Evolutionary conservation across 2,888 invertebrate genomes (phyloP).

Genomic region (Volucella bombylans): DNA sequence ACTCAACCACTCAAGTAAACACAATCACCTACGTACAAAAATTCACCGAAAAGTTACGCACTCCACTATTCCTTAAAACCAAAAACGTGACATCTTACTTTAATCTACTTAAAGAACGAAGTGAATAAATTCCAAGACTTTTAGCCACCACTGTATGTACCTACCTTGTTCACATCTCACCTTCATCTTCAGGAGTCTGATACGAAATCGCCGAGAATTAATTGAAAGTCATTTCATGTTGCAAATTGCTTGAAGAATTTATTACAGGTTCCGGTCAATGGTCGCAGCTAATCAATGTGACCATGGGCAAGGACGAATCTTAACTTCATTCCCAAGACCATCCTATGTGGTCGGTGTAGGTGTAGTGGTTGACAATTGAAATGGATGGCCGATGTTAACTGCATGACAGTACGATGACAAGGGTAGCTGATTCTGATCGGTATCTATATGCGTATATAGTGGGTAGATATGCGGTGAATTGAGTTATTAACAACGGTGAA

Average conservation of each 20-base stretch:
- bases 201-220: slow-evolving; percentile 38
- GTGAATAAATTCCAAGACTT: neutral
- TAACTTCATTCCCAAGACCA: neutral
- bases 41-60: too few relatives aligned
- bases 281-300: slow-evolving; percentile 44
- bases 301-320: neutral
- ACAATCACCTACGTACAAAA: too few relatives aligned
- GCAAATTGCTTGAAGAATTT: slow-evolving; percentile 35
- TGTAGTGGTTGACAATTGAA: slow-evolving; percentile 43
- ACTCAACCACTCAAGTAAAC: too few relatives aligned
- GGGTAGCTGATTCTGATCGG: slow-evolving; percentile 5
- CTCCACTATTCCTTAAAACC: too few relatives aligned
- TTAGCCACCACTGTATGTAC: slow-evolving; percentile 6
- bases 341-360: neutral
- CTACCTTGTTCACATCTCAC: neutral
- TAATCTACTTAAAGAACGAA: too few relatives aligned
- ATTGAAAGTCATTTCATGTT: slow-evolving; percentile 38
- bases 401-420: slow-evolving; percentile 43
- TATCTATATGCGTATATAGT: slow-evolving; percentile 14
- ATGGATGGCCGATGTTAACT: slow-evolving; percentile 50
- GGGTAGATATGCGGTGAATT: slow-evolving; percentile 41
- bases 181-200: slow-evolving; percentile 19
- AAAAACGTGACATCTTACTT: too few relatives aligned
- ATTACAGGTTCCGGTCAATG: slow-evolving; percentile 17
- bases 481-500: slow-evolving; percentile 42